Evolutionary conservation across 2,797 vertebrate species (phyloP), one percentile per base, ranked within the genome.

Genomic region (Odontamblyopus rebecca): DNA sequence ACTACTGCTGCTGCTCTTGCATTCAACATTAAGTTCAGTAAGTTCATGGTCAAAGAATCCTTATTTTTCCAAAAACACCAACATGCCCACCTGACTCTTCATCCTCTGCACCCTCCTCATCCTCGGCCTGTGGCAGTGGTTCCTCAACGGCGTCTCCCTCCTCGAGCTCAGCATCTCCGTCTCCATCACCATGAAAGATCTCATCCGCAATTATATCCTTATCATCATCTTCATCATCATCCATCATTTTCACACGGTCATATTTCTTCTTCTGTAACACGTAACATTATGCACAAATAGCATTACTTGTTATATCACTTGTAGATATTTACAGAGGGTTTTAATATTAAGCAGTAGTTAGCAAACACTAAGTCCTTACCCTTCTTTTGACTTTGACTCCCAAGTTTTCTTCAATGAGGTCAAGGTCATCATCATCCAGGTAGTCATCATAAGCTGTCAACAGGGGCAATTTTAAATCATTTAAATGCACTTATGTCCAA

Each of bases 381-480:
- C 93, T 96, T 63, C 98, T 94, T 92, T 98, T 99, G 70, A 99
- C 96, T 98, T 98, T 99, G 68, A 99, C 98, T 0, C 98, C 98
- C 91, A 99, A 89, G 85, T 99, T 99, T 88, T 99, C 98, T 80
- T 99, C 98, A 85, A 99, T 98, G 50, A 99, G 96, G 81, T 97
- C 97, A 72, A 99, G 96, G 91, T 99, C 98, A 35, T 99, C 98
- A n/a, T 99, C 98, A 77, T 99, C 98, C 80, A 99, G 91, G 67
- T 95, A 94, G 81, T 99, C 97, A 3, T 99, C 96, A 76, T 95
- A 96, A 89, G 90, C 98, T 97, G 72, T 9, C 69, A 80, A 61
- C 4, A 72, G 38, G 18, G 69, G n/a, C 9, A 53, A 12, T 35
- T 50, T 68, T 4, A 68, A 13, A 61, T 77, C 51, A 76, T 53